phyloP scores from a whole-genome alignment of 1,140 invertebrate genomes.

The Drosophila ogumai region DNA sequence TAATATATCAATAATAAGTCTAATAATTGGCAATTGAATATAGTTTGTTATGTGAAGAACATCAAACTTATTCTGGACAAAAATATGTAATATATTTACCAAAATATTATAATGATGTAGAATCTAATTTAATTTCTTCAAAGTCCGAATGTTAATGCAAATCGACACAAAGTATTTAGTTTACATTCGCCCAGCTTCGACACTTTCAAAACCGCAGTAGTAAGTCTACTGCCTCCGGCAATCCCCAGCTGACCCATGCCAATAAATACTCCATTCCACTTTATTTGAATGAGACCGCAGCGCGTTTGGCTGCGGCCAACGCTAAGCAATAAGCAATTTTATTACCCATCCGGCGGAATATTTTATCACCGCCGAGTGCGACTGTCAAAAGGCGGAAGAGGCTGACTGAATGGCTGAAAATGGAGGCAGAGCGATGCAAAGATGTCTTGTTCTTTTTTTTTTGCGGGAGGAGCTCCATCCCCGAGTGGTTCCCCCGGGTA shows the following conservation, averaged over 20 bases:
- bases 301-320: slow-evolving; percentile 46
- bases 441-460: slow-evolving; percentile 18
- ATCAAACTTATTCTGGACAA: too few relatives aligned
- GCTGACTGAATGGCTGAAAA: slow-evolving; percentile 5
- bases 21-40: too few relatives aligned
- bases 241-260: slow-evolving; percentile 28
- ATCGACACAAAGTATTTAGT: not conserved
- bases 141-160: not conserved
- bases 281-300: slow-evolving; percentile 30
- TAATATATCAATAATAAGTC: too few relatives aligned
- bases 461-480: not conserved
- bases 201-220: not conserved
- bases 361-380: slow-evolving; percentile 66
- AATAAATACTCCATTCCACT: slow-evolving; percentile 27
- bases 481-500: slow-evolving; percentile 48
- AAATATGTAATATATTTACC: not conserved
- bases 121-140: not conserved
- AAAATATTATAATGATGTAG: not conserved
- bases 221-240: too few relatives aligned
- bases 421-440: slow-evolving; percentile 14
- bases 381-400: slow-evolving; percentile 56
- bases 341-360: slow-evolving; percentile 69
- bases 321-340: slow-evolving; percentile 75
- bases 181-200: not conserved
- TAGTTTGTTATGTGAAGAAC: too few relatives aligned